phyloP scores from a whole-genome alignment of 2,113 vertebrate species.

The Mystacornis crossleyi region DNA sequence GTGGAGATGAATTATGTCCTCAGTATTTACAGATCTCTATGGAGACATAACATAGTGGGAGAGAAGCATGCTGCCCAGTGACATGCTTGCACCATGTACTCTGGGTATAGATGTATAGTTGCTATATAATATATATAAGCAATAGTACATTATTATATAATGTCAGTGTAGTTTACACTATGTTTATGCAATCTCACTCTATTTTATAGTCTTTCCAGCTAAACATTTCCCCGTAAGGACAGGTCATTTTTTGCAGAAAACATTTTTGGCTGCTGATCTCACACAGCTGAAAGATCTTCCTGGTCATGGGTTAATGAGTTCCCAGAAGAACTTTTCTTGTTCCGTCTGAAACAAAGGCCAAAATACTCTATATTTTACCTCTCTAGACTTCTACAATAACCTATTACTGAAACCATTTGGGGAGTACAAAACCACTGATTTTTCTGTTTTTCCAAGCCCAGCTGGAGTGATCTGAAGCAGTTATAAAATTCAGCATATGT shows the following conservation, averaged over 20 bases:
- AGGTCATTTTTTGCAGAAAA: not conserved
- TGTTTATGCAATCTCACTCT: not conserved
- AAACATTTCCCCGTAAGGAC: not conserved
- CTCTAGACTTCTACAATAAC: not conserved
- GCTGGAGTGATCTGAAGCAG: not conserved
- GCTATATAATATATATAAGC: not conserved
- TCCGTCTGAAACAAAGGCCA: not conserved
- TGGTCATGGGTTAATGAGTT: conserved; percentile 2
- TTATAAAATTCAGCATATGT: not conserved
- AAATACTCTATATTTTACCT: not conserved
- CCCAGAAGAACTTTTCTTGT: not conserved
- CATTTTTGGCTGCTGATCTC: not conserved
- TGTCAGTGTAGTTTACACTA: not conserved
- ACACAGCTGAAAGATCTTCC: not conserved
- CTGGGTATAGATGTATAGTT: not conserved
- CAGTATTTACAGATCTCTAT: not conserved
- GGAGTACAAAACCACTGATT: not conserved
- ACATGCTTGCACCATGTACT: not conserved
- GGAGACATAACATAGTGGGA: not conserved
- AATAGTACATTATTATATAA: not conserved
- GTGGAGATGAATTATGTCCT: not conserved
- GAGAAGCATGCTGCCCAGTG: not conserved
- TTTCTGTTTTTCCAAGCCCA: not conserved
- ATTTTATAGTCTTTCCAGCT: not conserved
- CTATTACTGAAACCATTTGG: not conserved